Conservation (phyloP, 2,888 invertebrate species). For the Synergus laeviventris region DNA sequence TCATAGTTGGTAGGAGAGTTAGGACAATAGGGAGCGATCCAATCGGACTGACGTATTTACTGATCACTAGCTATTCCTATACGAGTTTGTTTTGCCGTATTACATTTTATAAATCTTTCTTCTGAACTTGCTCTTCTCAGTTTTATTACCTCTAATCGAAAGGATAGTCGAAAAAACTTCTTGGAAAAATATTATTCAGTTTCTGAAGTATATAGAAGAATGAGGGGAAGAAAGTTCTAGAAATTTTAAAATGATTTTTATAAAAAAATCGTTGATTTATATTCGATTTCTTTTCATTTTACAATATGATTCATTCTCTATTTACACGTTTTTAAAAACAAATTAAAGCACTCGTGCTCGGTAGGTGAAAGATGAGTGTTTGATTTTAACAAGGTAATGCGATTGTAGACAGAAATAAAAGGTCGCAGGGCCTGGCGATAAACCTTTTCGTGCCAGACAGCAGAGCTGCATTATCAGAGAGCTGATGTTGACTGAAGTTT, state of each 20-base stretch:
- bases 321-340: conserved; percentile 47
- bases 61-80: conserved; percentile 66
- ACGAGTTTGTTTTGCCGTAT: conserved; percentile 63
- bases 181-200: not conserved
- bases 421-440: conserved; percentile 43
- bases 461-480: conserved; percentile 52
- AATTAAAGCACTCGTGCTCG: conserved; percentile 1
- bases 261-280: not conserved
- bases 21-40: conserved; percentile 64
- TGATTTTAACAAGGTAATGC: conserved; percentile 50
- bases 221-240: not conserved
- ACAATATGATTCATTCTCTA: conserved; percentile 32
- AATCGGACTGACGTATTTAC: conserved; percentile 68
- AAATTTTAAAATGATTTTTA: not conserved
- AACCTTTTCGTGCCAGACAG: conserved; percentile 61
- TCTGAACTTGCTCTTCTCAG: conserved; percentile 46
- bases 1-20: conserved; percentile 61
- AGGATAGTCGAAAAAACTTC: not conserved
- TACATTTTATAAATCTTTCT: conserved; percentile 66
- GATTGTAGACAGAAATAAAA: conserved; percentile 50
- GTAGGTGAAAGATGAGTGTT: conserved; percentile 3
- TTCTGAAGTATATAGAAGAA: not conserved
- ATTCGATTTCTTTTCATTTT: not conserved
- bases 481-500: conserved; percentile 74
- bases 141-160: conserved; percentile 20